A percentile compares a stretch with the other conserved stretches of the same genome.
These are phyloP conservation scores for Theonella swinhoei DNA, from an alignment of 37 sponge, comb jelly and placozoan species.

Conservation along the genomic window DNA sequence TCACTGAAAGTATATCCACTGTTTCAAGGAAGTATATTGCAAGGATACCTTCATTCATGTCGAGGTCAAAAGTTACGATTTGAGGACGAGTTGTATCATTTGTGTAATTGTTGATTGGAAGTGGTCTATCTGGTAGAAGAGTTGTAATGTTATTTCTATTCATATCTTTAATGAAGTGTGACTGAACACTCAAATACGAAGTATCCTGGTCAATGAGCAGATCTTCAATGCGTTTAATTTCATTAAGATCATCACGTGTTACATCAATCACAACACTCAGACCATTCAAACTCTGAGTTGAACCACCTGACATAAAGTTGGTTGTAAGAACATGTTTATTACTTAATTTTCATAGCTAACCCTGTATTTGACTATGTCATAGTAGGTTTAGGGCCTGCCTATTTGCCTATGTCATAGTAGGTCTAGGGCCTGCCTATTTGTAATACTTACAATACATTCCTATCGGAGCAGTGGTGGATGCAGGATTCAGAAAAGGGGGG, in stretches of 20 bases:
- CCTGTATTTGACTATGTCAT: too few species aligned
- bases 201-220: conserved; percentile 40
- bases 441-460: too few species aligned
- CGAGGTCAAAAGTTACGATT: conserved; percentile 77
- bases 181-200: conserved; percentile 56
- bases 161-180: conserved; percentile 69
- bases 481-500: too few species aligned
- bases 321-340: background rate
- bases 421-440: too few species aligned
- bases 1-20: conserved; percentile 64
- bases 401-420: too few species aligned
- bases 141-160: conserved; percentile 62
- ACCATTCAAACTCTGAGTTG: conserved; percentile 66
- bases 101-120: conserved; percentile 17
- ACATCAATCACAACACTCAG: conserved; percentile 55
- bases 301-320: conserved; percentile 49
- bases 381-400: too few species aligned
- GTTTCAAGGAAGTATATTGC: conserved; percentile 78
- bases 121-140: conserved; percentile 17
- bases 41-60: conserved; percentile 79
- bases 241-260: conserved; percentile 78
- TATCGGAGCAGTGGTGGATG: too few species aligned
- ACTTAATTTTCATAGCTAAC: too few species aligned
- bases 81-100: conserved; percentile 60
- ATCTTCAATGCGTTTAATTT: conserved; percentile 66